Base-by-base conservation (phyloP, 2,888 invertebrate species). In the Proisotoma minuta region DNA sequence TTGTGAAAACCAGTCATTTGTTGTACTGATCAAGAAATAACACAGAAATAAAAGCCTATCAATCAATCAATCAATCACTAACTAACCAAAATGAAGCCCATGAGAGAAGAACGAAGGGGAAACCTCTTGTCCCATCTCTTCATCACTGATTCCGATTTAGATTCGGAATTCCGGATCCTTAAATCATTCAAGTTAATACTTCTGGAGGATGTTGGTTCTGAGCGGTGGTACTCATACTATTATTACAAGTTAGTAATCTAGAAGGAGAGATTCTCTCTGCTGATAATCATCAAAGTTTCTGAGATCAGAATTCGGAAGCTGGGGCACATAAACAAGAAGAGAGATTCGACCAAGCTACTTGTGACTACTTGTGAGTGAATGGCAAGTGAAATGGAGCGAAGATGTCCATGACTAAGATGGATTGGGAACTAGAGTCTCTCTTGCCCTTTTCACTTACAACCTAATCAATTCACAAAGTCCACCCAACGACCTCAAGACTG, bases 371-470 rank as follows among this genome's bases (percentile, higher is more conserved):
- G 29, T 58, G 60, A 62, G 64, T 70, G 70, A 72, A 72, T 70
- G 72, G 70, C 68, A 69, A 69, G 70, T 67, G 70, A 72, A 72
- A 72, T 72, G 72, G 72, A 70, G 69, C 70, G 68, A 62, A 69
- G 67, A 70, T 63, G 65, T 65, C 63, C 60, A 64, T 72, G 72
- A 72, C 72, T 72, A 72, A 72, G 72, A 72, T 72, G 69, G 70
- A 72, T 72, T 65, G 68, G 59, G 56, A 59, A 69, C n/a, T 63
- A 34, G 69, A 66, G 71, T 60, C 65, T 63, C 63, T 65, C 65
- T 69, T 63, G 65, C 63, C 66, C 63, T 64, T 69, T 68, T 65
- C 68, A 64, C 66, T 66, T 54, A 54, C 65, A 64, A 50, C 59
- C 60, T 62, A 66, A 70, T 70, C 68, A 68, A 70, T 70, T 64